Percentiles rank a stretch among this genome's conserved stretches.
Evolutionary conservation across 2,113 vertebrate species (phyloP).

Genomic region (Sinocyclocheilus anshuiensis): DNA sequence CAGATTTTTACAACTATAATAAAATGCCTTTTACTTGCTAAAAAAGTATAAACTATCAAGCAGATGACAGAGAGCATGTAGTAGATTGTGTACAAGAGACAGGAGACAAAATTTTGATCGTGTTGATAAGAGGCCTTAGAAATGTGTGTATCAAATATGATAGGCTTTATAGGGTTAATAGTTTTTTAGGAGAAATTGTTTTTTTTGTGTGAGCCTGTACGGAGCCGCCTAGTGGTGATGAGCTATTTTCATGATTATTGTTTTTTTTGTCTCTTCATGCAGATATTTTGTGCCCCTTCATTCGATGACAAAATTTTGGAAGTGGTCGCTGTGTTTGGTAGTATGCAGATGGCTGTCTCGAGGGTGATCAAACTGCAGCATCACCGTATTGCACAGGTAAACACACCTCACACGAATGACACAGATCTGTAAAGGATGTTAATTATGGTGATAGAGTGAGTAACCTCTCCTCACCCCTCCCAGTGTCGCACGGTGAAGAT

Average conservation of each 20-base stretch:
- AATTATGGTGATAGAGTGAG: neutral
- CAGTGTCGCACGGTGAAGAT: constrained; percentile 96
- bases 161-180: too few relatives aligned
- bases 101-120: too few relatives aligned
- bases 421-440: neutral
- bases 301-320: constrained; percentile 98
- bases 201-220: neutral
- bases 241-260: neutral
- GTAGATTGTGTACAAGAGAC: too few relatives aligned
- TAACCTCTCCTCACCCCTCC: neutral
- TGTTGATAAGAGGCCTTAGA: too few relatives aligned
- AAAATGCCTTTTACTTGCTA: too few relatives aligned
- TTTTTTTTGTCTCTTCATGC: constrained; percentile 52
- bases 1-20: too few relatives aligned
- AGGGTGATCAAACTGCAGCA: constrained; percentile 97
- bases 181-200: too few relatives aligned
- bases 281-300: constrained; percentile 97
- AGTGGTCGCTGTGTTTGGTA: constrained; percentile 96
- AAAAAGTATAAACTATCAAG: too few relatives aligned
- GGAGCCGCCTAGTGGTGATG: neutral
- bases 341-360: constrained; percentile 98
- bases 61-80: too few relatives aligned
- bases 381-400: constrained; percentile 95
- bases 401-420: neutral
- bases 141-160: too few relatives aligned